Evolutionary conservation across 2,113 vertebrate genomes (phyloP).

Genomic region (Patagioenas fasciata): DNA sequence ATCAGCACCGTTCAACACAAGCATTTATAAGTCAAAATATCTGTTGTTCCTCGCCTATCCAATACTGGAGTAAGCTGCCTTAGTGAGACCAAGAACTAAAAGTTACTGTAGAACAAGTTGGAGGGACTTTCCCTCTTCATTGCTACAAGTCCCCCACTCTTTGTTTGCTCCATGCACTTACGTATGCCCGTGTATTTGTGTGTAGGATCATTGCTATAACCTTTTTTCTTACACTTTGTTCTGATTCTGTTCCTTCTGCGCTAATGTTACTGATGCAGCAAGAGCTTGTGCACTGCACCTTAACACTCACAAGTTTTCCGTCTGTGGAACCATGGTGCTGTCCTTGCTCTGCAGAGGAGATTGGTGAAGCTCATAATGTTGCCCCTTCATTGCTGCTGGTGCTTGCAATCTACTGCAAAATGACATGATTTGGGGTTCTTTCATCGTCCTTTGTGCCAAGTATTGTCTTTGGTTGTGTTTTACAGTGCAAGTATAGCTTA

Average conservation of each 20-base stretch:
- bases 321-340: neutral
- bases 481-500: neutral
- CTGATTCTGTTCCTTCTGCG: neutral
- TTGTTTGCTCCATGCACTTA: neutral
- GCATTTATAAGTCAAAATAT: neutral
- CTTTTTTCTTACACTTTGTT: neutral
- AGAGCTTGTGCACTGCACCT: neutral
- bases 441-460: neutral
- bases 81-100: neutral
- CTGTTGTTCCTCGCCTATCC: neutral
- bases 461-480: neutral
- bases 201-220: neutral
- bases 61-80: neutral
- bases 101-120: neutral
- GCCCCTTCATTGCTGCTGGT: neutral
- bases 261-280: neutral
- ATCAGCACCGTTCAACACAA: neutral
- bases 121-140: neutral
- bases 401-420: neutral
- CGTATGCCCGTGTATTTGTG: rapidly evolving
- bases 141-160: neutral
- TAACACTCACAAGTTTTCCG: neutral
- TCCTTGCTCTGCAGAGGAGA: neutral
- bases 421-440: neutral
- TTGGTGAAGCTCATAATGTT: rapidly evolving